Evolutionary conservation across 2,113 vertebrate genomes (phyloP).

Genomic region (Xenopus borealis): DNA sequence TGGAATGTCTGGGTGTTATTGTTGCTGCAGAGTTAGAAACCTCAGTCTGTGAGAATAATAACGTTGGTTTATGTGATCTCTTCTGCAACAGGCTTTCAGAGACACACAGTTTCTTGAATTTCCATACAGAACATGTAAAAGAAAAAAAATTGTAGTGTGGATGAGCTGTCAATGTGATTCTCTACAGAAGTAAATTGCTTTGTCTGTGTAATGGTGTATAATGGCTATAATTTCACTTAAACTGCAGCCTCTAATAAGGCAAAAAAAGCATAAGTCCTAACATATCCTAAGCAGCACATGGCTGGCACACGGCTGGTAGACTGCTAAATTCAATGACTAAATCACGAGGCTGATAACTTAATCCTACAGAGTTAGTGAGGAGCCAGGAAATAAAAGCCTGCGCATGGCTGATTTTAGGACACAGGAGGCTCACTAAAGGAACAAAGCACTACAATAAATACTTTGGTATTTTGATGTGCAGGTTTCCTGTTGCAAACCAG

Average conservation of each 20-base stretch:
- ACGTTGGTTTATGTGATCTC: no score
- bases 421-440: constrained; percentile 19
- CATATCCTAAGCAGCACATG: constrained; percentile 43
- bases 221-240: constrained; percentile 68
- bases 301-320: constrained; percentile 28
- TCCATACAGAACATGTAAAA: constrained; percentile 39
- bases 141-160: constrained; percentile 52
- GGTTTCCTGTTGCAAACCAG: constrained; percentile 6
- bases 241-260: constrained; percentile 64
- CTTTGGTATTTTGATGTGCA: neutral
- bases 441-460: constrained; percentile 26
- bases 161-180: constrained; percentile 54
- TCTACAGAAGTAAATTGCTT: constrained; percentile 64
- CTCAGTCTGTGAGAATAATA: no score
- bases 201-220: constrained; percentile 61
- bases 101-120: constrained; percentile 55
- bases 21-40: no score
- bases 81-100: neutral
- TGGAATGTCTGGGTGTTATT: no score
- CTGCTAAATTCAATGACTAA: constrained; percentile 45
- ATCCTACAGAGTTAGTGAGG: constrained; percentile 42
- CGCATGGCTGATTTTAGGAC: constrained; percentile 13
- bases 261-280: constrained; percentile 57
- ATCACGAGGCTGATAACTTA: constrained; percentile 36
- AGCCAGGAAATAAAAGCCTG: constrained; percentile 11